Evolutionary conservation across 2,797 vertebrate species (phyloP), one percentile per base, ranked within the genome.

Genomic region (Catostomus latipinnis): DNA sequence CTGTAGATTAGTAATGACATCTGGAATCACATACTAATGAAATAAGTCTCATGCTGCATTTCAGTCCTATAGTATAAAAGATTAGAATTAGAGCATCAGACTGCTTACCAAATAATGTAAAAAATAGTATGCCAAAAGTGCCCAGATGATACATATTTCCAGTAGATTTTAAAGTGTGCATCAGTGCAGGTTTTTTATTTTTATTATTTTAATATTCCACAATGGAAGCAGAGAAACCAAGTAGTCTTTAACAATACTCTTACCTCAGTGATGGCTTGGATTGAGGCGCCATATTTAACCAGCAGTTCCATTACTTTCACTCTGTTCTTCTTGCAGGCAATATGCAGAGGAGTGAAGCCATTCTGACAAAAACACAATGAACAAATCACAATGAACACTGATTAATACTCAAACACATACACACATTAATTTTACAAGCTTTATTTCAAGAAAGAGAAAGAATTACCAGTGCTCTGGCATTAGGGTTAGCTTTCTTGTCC

Each of bases 261-360:
- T 93, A 99, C 97, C 96, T 99, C 97, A 80, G 97, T 99, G 74
- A 98, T 96, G 87, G 97, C 96, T 91, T 99, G 97, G 89, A 99
- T 98, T 87, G 97, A 97, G 83, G 97, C 97, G 86, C 97, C 97
- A 81, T 98, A 98, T 94, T 99, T 99, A 90, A 99, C 95, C 84
- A 99, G 93, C 85, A 99, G 95, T 88, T 99, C 97, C 97, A 98
- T 99, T 93, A 99, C 98, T 92, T 99, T 98, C 92, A 99, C 97
- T 90, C 97, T 92, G 92, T 98, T 98, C 95, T 99, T 99, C 95
- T 99, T 98, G 92, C 97, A 99, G 90, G 97, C 97, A 85, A 99
- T 99, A 91, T 99, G 97, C 88, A 99, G 96, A 84, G 98, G 98
- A 89, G 98, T 99, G 92, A 99, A 99, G 88, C 97, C 97, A 84